Percentiles rank a stretch among this genome's conserved stretches.
Evolutionary conservation across 1,140 invertebrate species (phyloP).

Genomic region (Drosophila biarmipes): DNA sequence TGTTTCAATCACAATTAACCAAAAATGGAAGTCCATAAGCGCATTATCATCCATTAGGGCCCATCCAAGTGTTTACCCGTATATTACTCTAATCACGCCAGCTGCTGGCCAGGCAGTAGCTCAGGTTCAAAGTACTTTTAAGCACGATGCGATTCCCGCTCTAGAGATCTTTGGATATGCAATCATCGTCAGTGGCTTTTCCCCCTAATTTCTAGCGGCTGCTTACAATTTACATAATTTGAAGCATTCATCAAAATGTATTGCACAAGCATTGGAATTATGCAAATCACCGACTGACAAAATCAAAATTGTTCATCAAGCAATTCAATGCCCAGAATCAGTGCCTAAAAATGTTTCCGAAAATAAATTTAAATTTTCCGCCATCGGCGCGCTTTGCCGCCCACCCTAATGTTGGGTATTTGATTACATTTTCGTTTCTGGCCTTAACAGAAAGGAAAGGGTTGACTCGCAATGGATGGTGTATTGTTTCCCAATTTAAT

Average conservation of each 20-base stretch:
- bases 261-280: conserved; percentile 35
- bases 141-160: conserved; percentile 1
- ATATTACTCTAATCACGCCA: conserved; percentile 1
- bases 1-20: conserved; percentile 44
- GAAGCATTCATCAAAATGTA: conserved; percentile 24
- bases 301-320: conserved; percentile 35
- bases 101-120: not conserved
- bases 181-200: conserved; percentile 32
- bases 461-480: not conserved
- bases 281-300: conserved; percentile 33
- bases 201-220: conserved; percentile 18
- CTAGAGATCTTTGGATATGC: not conserved
- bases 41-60: conserved; percentile 30
- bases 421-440: conserved; percentile 8
- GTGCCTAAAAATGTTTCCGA: conserved; percentile 6
- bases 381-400: not conserved
- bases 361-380: conserved; percentile 16
- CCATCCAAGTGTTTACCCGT: not conserved
- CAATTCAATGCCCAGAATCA: conserved; percentile 14
- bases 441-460: not conserved
- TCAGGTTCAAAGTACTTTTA: conserved; percentile 19
- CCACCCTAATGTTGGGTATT: not conserved
- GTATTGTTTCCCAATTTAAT: conserved; percentile 1
- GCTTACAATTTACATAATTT: conserved; percentile 39
- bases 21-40: conserved; percentile 33